Evolutionary conservation across 2,113 vertebrate species (phyloP), one percentile per base, ranked within the genome.

Genomic region (Arothron firmamentum): DNA sequence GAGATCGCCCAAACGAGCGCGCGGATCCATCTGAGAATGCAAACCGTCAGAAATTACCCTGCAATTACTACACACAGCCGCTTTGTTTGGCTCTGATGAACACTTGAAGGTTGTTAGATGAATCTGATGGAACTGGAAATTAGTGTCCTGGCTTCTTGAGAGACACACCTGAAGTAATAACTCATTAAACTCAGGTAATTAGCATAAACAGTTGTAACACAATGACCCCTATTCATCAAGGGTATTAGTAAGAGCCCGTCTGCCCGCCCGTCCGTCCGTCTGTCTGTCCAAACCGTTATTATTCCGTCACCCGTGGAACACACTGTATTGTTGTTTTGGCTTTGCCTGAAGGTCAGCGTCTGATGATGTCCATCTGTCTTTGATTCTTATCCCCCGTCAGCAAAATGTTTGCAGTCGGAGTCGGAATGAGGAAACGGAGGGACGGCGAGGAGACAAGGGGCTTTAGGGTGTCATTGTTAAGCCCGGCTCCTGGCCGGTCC

Each of bases 201-300:
- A 87, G 85, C 81, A 86, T 71, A 77, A 84, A 81, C 87, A 87
- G 81, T 84, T 85, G 83, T 85, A 86, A 82, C 81, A 83, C 75
- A 62, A 80, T 90, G 85, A 89, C 86, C 84, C 84, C 78, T 77
- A 84, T 89, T 90, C 76, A 84, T 90, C 83, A 88, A 81, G 74
- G 58, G 80, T 86, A 82, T 85, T 79, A 62, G 59, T 59, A 23
- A 62, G 45, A 65, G 34, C 61, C 55, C 62, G 51, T 71, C 75
- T 70, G 43, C 63, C 46, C 19, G 49, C 42, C 47, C 43, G 59
- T 81, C 13, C 65, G 42, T 60, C 46, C 19, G 49, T 46, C 47
- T 41, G 59, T 81, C 13, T 66, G 42, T 60, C 38, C 16, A 42
- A 28, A 31, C 41, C 63, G 18, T 65, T 60, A 38, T 64, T 56